Base-by-base conservation (phyloP, 2,113 vertebrate genomes). In the Nothoprocta perdicaria region DNA sequence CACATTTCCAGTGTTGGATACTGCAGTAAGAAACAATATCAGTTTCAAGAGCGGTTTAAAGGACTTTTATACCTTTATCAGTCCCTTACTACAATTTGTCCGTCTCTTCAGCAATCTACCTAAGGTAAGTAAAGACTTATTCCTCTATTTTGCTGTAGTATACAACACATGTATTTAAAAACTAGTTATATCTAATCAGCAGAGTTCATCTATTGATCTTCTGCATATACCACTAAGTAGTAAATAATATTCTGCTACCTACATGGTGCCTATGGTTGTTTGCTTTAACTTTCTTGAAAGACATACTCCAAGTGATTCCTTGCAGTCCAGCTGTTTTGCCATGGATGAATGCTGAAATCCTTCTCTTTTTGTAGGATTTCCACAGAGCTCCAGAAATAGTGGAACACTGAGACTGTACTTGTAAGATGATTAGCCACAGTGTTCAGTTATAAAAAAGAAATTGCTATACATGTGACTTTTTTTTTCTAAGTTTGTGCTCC, bases 51-150 rank as follows among this genome's bases (percentile, higher is more conserved):
- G 21, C 10, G 4, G 3, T 67, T 94, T 74, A 71, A 89, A 89
- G 38, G 46, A 86, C 27, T 43, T 46, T 24, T 82, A 77, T 24
- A 55, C 16, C n/a, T 57, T 85, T 60, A 77, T 23, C 46, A 63
- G 43, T 27, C 69, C 45, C 8, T 0, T 62, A 33, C 15, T 17
- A 26, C 33, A 57, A 48, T 13, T 73, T 55, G 14, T 31, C 43
- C 5, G 10, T 67, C 61, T 92, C 79, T 85, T 83, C 88, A 83
- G 41, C 41, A 67, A 67, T 19, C 60, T 83, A 22, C 50, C 5
- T 43, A 91, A 83, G 82, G 89, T 95, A 45, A 95, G 95, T 96
- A 80, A 80, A 1, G 8, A 19, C 46, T 83, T 55, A 60, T 46
- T 5, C 3, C 26, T 2, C 15, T 77, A 9, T 77, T 89, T 83